These are phyloP conservation scores for Apodemia zela DNA, from an alignment of 2,888 invertebrate species.

Conservation along the genomic window DNA sequence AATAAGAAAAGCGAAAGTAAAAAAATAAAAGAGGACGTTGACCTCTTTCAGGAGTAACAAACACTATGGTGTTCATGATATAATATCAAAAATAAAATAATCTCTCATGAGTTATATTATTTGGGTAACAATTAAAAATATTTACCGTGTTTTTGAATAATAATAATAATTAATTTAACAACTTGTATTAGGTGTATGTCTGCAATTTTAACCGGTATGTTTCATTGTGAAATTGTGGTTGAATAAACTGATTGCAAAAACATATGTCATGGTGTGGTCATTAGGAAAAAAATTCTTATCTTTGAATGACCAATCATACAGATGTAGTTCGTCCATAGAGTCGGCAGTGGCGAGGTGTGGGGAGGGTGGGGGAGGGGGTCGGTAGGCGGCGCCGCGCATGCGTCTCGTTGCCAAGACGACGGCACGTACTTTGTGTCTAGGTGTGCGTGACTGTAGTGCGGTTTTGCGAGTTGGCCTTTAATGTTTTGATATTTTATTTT, in stretches of 20 bases:
- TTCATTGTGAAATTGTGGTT: slow-evolving; percentile 14
- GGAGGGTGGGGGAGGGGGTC: slow-evolving; percentile 64
- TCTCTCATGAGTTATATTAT: not conserved
- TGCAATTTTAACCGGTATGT: not conserved
- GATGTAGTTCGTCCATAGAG: slow-evolving; percentile 37
- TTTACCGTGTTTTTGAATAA: not conserved
- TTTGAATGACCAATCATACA: slow-evolving; percentile 63
- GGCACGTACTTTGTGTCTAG: slow-evolving; percentile 70
- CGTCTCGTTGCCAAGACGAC: slow-evolving; percentile 82
- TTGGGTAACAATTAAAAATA: not conserved
- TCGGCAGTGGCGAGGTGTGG: slow-evolving; percentile 53
- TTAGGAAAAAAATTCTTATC: slow-evolving; percentile 38
- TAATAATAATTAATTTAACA: not conserved
- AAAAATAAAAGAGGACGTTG: not conserved
- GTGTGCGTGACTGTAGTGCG: slow-evolving; percentile 49
- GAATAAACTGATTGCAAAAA: slow-evolving; percentile 5
- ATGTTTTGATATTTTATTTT: not conserved
- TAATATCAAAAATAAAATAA: not conserved
- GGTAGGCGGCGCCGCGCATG: slow-evolving; percentile 77
- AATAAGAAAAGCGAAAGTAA: not conserved
- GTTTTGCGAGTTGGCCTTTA: slow-evolving; percentile 27
- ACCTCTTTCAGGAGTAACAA: not conserved
- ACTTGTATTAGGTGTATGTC: not conserved
- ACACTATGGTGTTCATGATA: not conserved
- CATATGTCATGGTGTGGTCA: slow-evolving; percentile 23